phyloP scores from a whole-genome alignment of 2,888 invertebrate species.

The Hirtodrosophila trivittata region DNA sequence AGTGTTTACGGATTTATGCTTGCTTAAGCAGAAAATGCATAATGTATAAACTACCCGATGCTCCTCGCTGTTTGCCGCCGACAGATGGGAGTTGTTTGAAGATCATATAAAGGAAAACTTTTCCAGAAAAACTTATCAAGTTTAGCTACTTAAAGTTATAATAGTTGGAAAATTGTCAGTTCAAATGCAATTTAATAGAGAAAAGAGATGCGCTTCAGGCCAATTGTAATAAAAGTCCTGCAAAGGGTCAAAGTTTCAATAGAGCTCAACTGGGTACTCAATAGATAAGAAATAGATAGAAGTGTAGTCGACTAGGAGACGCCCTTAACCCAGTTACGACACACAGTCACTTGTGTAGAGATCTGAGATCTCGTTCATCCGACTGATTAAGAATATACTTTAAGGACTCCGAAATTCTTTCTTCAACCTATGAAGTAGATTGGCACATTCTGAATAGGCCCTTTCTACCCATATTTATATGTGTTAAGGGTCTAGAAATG shows the following conservation, averaged over 20 bases:
- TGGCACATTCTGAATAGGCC: no score
- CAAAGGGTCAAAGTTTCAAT: slow-evolving; percentile 14
- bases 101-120: not conserved
- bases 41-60: slow-evolving; percentile 5
- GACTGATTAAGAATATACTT: no score
- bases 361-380: no score
- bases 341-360: no score
- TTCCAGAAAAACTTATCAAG: not conserved
- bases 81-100: not conserved
- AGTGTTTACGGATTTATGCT: slow-evolving; percentile 79
- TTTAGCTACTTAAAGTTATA: slow-evolving; percentile 1
- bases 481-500: no score
- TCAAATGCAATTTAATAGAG: not conserved
- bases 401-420: no score
- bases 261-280: not conserved
- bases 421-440: no score
- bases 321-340: no score
- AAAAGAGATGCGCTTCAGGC: not conserved
- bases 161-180: slow-evolving; percentile 2
- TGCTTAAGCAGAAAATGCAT: slow-evolving; percentile 73
- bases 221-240: slow-evolving; percentile 2
- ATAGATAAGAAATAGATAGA: no score
- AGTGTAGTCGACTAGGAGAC: no score
- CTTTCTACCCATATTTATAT: no score
- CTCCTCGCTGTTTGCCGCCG: no score